These are phyloP conservation scores for Picathartes gymnocephalus DNA, from an alignment of 2,113 vertebrate genomes.

Conservation along the genomic window DNA sequence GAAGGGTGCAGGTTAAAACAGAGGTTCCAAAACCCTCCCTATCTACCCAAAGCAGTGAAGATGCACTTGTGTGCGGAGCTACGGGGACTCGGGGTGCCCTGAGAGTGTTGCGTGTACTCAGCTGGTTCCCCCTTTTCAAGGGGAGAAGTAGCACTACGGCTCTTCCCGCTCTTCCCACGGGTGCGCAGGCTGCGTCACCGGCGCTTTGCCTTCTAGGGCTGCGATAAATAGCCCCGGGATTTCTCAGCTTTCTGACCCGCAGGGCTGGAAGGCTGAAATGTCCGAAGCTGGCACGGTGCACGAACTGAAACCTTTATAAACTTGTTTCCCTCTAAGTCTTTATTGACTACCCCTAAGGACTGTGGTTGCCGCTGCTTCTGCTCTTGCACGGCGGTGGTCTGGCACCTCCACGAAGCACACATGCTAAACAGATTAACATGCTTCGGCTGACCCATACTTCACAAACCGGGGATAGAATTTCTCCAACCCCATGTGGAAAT, in stretches of 20 bases:
- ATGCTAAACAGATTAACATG: conserved; percentile 92
- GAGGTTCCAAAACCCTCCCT: not conserved
- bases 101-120: accelerated
- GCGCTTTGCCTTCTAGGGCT: not conserved
- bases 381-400: conserved; percentile 79
- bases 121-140: not conserved
- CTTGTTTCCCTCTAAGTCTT: conserved; percentile 66
- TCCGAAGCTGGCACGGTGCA: not conserved
- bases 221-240: not conserved
- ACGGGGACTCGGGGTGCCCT: accelerated
- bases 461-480: conserved; percentile 82
- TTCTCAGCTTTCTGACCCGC: not conserved
- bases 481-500: conserved; percentile 82
- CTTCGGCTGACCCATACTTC: conserved; percentile 80
- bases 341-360: conserved; percentile 72
- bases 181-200: accelerated
- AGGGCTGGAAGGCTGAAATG: not conserved
- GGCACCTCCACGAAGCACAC: conserved; percentile 79
- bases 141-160: not conserved
- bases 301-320: conserved; percentile 36
- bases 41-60: not conserved
- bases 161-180: not conserved
- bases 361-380: conserved; percentile 56
- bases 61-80: accelerated
- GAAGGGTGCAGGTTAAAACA: not conserved